A percentile compares a stretch with the other conserved stretches of the same genome.
These are phyloP conservation scores for Albula glossodonta DNA, from an alignment of 2,113 vertebrate genomes.

Conservation along the genomic window DNA sequence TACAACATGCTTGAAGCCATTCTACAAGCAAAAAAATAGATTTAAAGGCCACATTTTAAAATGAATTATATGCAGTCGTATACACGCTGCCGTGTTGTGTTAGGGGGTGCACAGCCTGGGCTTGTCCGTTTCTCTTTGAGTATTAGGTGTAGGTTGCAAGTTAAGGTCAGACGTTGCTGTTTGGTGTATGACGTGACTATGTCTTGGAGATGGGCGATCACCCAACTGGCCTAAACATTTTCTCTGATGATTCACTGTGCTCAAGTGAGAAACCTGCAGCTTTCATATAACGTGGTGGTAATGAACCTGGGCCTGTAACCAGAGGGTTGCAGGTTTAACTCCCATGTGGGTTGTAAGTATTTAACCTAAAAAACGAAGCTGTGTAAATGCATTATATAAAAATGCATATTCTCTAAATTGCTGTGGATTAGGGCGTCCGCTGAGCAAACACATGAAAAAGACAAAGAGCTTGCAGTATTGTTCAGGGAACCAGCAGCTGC, in stretches of 20 bases:
- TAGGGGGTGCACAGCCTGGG: constrained; percentile 60
- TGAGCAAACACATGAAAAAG: neutral
- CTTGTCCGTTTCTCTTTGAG: constrained; percentile 66
- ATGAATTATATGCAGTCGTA: constrained; percentile 75
- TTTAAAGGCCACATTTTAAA: constrained; percentile 81
- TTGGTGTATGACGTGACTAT: neutral
- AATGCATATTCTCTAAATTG: neutral
- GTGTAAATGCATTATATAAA: neutral
- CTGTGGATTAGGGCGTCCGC: neutral
- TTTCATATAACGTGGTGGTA: neutral
- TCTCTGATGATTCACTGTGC: constrained; percentile 60
- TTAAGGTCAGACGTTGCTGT: neutral
- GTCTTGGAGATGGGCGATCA: constrained; percentile 46
- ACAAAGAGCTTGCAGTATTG: neutral
- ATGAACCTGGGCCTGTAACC: neutral
- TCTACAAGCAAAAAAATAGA: constrained; percentile 68
- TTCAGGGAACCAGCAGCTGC: neutral
- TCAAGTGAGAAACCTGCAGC: constrained; percentile 14
- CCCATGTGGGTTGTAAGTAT: neutral
- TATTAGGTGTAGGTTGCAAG: constrained; percentile 36
- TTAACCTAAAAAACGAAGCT: neutral
- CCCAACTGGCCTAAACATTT: constrained; percentile 34
- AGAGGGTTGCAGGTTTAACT: neutral
- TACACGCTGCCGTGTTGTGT: constrained; percentile 74
- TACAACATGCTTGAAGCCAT: constrained; percentile 73